Evolutionary conservation across 2,888 invertebrate genomes (phyloP), one percentile per base, ranked within the genome.

Genomic region (Ctenicera cuprea): DNA sequence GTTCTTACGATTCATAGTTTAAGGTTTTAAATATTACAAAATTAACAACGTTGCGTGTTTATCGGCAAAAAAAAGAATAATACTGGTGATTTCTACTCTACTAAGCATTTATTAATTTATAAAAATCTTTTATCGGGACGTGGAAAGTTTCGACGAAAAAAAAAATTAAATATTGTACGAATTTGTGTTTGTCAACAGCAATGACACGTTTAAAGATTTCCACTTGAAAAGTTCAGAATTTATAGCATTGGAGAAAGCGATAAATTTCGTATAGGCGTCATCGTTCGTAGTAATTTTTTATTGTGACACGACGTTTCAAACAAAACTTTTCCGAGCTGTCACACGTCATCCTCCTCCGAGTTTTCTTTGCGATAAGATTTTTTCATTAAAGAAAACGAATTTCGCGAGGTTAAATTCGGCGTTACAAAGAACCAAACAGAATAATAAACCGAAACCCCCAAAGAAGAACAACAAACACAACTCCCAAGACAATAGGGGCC

Each of bases 251-350:
- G 30, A 30, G 54, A 14, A 54, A 54, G 30, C 26, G 54, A 54
- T 48, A 54, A 30, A 14, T 54, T 30, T 22, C 18, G 20, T 26
- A 30, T 22, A 30, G 54, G 12, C 18, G n/a, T 54, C 54, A 54
- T 54, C 54, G 20, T 22, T 54, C 33, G 20, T 14, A 54, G 30
- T 54, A 54, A 54, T 54, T 54, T 54, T 54, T 54, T 54, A 54
- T 54, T 18, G 18, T 54, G 54, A 54, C 54, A 30, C 16, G 45
- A 30, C 54, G 30, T 16, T 54, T 54, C 54, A 30, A 54, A 26
- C 54, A 30, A 54, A 54, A 54, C 26, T 22, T 54, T 33, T 26
- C 54, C 48, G 16, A 48, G n/a, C 33, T 54, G 54, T 54, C 54
- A 54, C 54, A 54, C 54, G 54, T 54, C 54, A 11, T 9, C 26